Evolutionary conservation across 2,888 invertebrate genomes (phyloP).

Genomic region (Tiphia femorata): DNA sequence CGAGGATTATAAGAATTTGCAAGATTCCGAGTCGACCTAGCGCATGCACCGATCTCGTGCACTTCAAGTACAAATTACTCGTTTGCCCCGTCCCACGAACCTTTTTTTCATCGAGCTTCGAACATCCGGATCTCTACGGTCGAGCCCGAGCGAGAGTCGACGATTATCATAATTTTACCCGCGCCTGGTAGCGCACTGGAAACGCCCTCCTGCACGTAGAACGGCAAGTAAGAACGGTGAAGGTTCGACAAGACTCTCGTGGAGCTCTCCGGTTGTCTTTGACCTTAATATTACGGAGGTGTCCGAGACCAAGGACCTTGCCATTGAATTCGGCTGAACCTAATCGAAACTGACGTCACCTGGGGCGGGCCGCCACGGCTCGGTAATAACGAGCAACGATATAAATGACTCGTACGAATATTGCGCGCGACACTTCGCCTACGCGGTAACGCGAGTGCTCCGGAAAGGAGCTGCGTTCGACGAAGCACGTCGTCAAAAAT

Average conservation of each 20-base stretch:
- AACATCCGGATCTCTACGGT: no score
- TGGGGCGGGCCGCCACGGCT: constrained; percentile 27
- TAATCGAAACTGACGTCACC: constrained; percentile 47
- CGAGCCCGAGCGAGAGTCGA: no score
- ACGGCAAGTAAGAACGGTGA: not conserved
- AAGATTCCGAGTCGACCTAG: no score
- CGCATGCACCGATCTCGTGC: no score
- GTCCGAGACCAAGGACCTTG: constrained; percentile 51
- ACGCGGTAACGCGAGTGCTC: not conserved
- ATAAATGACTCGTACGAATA: constrained; percentile 41
- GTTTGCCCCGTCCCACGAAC: no score
- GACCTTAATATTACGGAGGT: constrained; percentile 41
- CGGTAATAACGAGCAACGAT: constrained; percentile 30
- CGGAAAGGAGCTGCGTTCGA: no score
- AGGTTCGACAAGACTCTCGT: not conserved
- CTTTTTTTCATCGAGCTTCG: no score
- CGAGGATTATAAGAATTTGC: no score
- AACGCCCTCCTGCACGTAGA: not conserved
- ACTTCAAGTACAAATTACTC: no score
- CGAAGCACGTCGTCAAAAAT: no score
- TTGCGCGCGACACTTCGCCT: constrained; percentile 33
- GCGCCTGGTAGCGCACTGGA: not conserved
- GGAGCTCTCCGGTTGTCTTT: constrained; percentile 32
- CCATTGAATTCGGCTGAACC: constrained; percentile 46
- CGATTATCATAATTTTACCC: not conserved